Conservation (phyloP, 2,888 invertebrate genomes). For the Hyppa rectilinea region DNA sequence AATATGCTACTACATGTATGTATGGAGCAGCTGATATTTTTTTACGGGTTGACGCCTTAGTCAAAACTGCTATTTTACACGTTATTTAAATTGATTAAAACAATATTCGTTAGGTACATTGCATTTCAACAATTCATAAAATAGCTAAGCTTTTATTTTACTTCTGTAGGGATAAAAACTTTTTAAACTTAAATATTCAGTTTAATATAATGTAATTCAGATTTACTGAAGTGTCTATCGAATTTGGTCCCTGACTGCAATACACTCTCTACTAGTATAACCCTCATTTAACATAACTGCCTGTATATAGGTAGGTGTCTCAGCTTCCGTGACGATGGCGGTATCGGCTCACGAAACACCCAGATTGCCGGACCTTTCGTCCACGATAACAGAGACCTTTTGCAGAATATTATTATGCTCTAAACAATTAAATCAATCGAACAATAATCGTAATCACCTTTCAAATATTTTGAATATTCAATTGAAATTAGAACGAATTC, state of each 20-base stretch:
- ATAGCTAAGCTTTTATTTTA: too few relatives aligned
- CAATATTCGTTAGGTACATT: too few relatives aligned
- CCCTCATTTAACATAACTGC: neutral
- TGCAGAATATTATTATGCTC: conserved; percentile 62
- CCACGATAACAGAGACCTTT: conserved; percentile 66
- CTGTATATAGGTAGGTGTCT: conserved; percentile 64
- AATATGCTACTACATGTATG: neutral
- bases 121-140: too few relatives aligned
- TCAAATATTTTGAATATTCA: conserved; percentile 70
- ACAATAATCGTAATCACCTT: conserved; percentile 71
- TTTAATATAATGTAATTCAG: too few relatives aligned
- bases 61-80: too few relatives aligned
- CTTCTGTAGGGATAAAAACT: too few relatives aligned
- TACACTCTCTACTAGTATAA: too few relatives aligned
- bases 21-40: neutral
- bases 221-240: too few relatives aligned
- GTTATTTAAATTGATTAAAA: too few relatives aligned
- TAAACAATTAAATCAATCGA: conserved; percentile 66
- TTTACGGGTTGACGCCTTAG: too few relatives aligned
- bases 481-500: conserved; percentile 43
- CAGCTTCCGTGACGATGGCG: conserved; percentile 79
- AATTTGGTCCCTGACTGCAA: too few relatives aligned
- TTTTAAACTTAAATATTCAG: too few relatives aligned
- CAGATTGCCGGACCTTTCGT: conserved; percentile 66
- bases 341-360: conserved; percentile 70